Conservation (phyloP, 2,888 invertebrate genomes). For the Deroplatys truncata region DNA sequence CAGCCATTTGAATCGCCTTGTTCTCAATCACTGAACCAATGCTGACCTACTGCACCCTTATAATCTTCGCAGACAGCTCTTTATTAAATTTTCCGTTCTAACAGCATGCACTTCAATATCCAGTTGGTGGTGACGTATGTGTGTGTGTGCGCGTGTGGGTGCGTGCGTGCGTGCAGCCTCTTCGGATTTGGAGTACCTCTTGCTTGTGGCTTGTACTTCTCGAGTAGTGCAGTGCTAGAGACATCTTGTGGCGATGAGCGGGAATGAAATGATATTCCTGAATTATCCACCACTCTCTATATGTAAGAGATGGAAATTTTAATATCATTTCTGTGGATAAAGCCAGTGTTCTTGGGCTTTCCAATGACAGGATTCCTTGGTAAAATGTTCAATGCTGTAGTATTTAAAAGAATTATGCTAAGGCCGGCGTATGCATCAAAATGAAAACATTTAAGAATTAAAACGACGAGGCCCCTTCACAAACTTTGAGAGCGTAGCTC, state of each 20-base stretch:
- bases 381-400: no score
- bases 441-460: no score
- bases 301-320: not conserved
- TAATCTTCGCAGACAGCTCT: not conserved
- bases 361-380: no score
- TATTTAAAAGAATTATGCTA: no score
- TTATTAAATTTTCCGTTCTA: not conserved
- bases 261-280: not conserved
- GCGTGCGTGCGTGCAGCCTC: not conserved
- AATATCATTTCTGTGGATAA: not conserved
- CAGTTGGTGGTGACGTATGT: not conserved
- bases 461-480: no score
- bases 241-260: not conserved
- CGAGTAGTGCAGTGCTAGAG: not conserved
- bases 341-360: no score
- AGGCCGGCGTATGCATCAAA: no score
- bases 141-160: no score
- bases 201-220: not conserved
- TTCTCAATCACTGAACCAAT: no score
- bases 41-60: not conserved
- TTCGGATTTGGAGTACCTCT: not conserved
- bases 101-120: not conserved
- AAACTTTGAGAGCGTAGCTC: no score
- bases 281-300: not conserved
- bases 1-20: no score